phyloP scores from a whole-genome alignment of 2,888 invertebrate genomes.

The Margaritifera margaritifera region DNA sequence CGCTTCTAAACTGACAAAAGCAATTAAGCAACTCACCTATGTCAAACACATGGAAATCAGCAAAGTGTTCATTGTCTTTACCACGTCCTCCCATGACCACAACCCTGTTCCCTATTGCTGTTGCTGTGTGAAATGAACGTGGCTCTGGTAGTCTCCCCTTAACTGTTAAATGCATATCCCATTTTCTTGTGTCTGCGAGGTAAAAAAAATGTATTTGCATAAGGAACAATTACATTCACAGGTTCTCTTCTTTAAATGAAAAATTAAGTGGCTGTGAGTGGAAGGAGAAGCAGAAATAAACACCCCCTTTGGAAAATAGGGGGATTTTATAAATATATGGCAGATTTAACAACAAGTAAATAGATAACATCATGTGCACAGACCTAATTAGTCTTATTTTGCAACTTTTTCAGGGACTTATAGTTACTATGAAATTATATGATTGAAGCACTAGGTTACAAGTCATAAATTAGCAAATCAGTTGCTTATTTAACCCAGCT shows the following conservation, averaged over 20 bases:
- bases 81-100: constrained; percentile 68
- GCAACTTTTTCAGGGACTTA: no score
- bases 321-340: no score
- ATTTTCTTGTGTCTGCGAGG: constrained; percentile 61
- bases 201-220: constrained; percentile 1
- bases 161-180: constrained; percentile 56
- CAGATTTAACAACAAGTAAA: no score
- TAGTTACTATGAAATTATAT: no score
- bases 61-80: constrained; percentile 59
- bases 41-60: constrained; percentile 66
- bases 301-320: no score
- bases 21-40: constrained; percentile 45
- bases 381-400: no score
- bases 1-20: no score
- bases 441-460: no score
- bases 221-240: not conserved
- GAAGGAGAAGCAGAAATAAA: no score
- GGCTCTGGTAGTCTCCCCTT: constrained; percentile 61
- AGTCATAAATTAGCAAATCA: no score
- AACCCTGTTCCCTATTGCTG: constrained; percentile 57
- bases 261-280: not conserved
- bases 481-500: no score
- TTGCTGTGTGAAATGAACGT: constrained; percentile 67
- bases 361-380: no score
- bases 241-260: not conserved